A percentile compares a stretch with the other conserved stretches of the same genome.
These are phyloP conservation scores for Reinhardtius hippoglossoides DNA, from an alignment of 2,113 vertebrate genomes.

Conservation along the genomic window DNA sequence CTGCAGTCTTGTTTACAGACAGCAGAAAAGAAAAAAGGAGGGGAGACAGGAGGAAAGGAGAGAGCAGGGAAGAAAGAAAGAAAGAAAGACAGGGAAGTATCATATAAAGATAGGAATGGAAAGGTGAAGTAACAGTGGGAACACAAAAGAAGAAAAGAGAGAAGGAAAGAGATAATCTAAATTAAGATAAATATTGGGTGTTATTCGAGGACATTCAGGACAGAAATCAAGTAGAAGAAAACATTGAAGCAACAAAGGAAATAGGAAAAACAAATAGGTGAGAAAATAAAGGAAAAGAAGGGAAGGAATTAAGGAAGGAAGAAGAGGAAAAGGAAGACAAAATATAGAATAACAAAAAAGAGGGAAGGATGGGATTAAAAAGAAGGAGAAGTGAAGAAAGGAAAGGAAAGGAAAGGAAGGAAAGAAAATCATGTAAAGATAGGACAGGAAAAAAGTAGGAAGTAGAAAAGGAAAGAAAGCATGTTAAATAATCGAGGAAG, in stretches of 20 bases:
- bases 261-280: no score
- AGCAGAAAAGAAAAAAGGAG: conserved; percentile 14
- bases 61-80: no score
- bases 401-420: no score
- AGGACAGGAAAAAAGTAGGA: no score
- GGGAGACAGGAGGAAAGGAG: not conserved
- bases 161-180: no score
- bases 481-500: not conserved
- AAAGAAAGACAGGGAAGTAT: not conserved
- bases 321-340: not conserved
- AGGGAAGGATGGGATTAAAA: not conserved
- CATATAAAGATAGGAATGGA: not conserved
- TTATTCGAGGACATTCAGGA: no score
- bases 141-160: no score
- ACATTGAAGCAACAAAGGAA: no score
- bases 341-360: not conserved
- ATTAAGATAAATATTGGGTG: no score
- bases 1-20: conserved; percentile 61
- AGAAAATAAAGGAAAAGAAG: not conserved
- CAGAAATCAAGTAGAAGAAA: no score
- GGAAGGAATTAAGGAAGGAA: not conserved
- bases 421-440: no score
- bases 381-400: not conserved
- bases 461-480: no score
- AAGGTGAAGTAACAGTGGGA: not conserved